Percentiles rank a stretch among this genome's conserved stretches.
Evolutionary conservation across 2,888 invertebrate species (phyloP).

Genomic region (Odontomyia ornata): DNA sequence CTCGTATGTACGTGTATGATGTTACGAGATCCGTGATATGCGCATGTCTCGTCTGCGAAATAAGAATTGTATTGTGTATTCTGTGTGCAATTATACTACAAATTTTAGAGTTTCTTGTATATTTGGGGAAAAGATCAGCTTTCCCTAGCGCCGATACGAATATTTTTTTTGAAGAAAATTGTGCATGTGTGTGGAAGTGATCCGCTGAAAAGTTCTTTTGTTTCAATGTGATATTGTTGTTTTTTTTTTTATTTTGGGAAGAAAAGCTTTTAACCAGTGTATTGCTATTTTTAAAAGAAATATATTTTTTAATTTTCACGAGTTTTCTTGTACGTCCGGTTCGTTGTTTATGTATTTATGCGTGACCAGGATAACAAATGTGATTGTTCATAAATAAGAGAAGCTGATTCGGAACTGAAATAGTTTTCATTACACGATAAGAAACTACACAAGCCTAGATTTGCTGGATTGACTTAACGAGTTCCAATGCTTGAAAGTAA

Average conservation of each 20-base stretch:
- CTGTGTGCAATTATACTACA: neutral
- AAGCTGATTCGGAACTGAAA: neutral
- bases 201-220: neutral
- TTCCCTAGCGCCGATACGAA: neutral
- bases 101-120: neutral
- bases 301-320: neutral
- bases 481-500: neutral
- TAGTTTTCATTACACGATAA: neutral
- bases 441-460: neutral
- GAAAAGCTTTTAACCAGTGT: constrained; percentile 27
- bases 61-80: neutral
- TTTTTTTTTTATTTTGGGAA: neutral
- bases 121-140: neutral
- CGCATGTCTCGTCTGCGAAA: constrained; percentile 12
- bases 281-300: constrained; percentile 27
- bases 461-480: neutral
- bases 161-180: no score
- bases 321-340: neutral
- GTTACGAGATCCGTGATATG: constrained; percentile 15
- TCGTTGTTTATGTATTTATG: neutral
- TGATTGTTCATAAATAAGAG: neutral
- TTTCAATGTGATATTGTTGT: neutral
- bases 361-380: neutral
- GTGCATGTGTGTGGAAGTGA: neutral
- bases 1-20: constrained; percentile 3